Evolutionary conservation across 2,113 vertebrate genomes (phyloP).

Genomic region (Ceyx cyanopectus): DNA sequence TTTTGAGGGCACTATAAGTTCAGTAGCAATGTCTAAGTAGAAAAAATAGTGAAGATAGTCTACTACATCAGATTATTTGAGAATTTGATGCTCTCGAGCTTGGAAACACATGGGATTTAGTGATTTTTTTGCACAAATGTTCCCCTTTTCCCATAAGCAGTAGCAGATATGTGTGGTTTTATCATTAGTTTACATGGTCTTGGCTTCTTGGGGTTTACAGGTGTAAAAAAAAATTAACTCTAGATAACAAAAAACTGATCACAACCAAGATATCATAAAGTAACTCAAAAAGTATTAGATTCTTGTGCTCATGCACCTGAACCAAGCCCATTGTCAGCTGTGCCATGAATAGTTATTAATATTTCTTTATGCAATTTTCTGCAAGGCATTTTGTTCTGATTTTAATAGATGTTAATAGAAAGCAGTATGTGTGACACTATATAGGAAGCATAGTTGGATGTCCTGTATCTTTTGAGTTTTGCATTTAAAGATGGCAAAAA

Average conservation of each 20-base stretch:
- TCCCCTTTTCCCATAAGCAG: not conserved
- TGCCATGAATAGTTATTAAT: not conserved
- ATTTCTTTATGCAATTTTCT: not conserved
- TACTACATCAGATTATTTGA: not conserved
- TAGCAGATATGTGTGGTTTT: not conserved
- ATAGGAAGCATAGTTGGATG: not conserved
- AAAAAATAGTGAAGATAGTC: not conserved
- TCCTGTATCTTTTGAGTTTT: not conserved
- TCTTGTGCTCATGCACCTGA: not conserved
- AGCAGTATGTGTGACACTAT: not conserved
- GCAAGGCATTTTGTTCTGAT: not conserved
- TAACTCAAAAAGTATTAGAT: not conserved
- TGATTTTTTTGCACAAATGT: not conserved
- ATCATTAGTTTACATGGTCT: not conserved
- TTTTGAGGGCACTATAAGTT: not conserved
- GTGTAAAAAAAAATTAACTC: not conserved
- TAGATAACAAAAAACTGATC: not conserved
- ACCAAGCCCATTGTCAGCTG: not conserved
- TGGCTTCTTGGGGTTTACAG: not conserved
- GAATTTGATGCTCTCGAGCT: not conserved
- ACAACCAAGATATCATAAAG: not conserved
- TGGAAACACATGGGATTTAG: not conserved
- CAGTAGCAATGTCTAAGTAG: not conserved
- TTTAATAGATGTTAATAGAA: not conserved
- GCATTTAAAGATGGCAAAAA: not conserved